These are phyloP conservation scores for Dynastes tityus DNA, from an alignment of 2,888 invertebrate genomes.

Conservation along the genomic window DNA sequence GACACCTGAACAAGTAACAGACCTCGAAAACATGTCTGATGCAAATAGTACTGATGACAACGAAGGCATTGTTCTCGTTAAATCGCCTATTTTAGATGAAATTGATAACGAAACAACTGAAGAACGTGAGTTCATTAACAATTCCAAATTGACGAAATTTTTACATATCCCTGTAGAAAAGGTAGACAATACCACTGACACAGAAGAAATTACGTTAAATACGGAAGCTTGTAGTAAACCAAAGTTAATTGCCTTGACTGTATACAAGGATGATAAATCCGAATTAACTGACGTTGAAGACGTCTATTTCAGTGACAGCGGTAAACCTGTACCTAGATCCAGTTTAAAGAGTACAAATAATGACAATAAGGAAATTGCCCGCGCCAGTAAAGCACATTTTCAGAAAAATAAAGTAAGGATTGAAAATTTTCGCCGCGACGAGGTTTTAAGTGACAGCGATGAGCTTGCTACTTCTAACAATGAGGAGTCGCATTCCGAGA, in stretches of 20 bases:
- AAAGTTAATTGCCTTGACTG: constrained; percentile 11
- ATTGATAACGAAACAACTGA: constrained; percentile 62
- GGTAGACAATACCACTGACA: constrained; percentile 55
- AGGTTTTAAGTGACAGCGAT: constrained; percentile 62
- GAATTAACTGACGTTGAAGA: constrained; percentile 71
- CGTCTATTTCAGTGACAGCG: constrained; percentile 55
- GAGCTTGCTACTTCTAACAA: constrained; percentile 70
- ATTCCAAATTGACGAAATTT: constrained; percentile 52
- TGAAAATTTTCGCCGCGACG: constrained; percentile 3
- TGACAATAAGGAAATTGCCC: constrained; percentile 55
- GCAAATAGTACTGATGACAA: constrained; percentile 60
- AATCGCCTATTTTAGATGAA: constrained; percentile 51
- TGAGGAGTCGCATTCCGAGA: constrained; percentile 66
- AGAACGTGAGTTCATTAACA: constrained; percentile 57
- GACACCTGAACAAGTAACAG: constrained; percentile 59
- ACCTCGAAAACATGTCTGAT: constrained; percentile 69
- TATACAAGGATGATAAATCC: constrained; percentile 25
- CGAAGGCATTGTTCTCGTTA: constrained; percentile 49
- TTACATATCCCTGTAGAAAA: neutral
- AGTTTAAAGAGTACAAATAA: neutral
- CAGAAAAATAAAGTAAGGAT: constrained; percentile 33
- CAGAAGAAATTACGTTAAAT: constrained; percentile 52
- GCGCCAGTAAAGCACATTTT: constrained; percentile 63
- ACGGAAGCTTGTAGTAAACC: constrained; percentile 8
- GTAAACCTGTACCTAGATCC: constrained; percentile 18